These are phyloP conservation scores for Aphaenogaster ashmeadi DNA, from an alignment of 1,140 invertebrate genomes.

Conservation along the genomic window DNA sequence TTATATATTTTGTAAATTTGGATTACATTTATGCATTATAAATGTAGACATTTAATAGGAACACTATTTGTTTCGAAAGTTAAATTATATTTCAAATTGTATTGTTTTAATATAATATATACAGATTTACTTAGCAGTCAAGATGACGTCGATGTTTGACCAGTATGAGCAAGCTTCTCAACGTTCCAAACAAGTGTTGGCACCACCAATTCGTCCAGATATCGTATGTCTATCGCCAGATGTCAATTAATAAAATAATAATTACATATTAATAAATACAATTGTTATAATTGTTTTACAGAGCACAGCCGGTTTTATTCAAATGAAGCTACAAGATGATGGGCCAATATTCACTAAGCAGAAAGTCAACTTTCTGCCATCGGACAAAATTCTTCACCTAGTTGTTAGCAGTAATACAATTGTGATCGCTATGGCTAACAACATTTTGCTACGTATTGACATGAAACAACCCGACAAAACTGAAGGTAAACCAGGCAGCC, in stretches of 20 bases:
- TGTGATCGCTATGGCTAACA: slow-evolving; percentile 94
- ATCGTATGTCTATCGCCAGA: slow-evolving; percentile 81
- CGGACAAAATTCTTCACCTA: slow-evolving; percentile 93
- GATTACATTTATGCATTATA: background rate
- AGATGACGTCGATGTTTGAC: slow-evolving; percentile 92
- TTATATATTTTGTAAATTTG: too few relatives aligned
- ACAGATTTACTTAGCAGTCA: slow-evolving; percentile 48
- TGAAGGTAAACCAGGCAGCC: slow-evolving; percentile 89
- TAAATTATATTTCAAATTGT: background rate
- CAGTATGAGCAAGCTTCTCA: slow-evolving; percentile 93
- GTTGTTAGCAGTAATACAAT: slow-evolving; percentile 94
- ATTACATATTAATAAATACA: background rate
- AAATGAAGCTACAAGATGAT: slow-evolving; percentile 91
- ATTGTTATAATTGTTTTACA: slow-evolving; percentile 68
- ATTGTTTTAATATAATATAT: background rate
- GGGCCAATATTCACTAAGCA: slow-evolving; percentile 93
- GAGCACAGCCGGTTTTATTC: slow-evolving; percentile 90
- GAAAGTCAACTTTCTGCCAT: slow-evolving; percentile 93
- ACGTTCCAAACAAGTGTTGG: slow-evolving; percentile 82
- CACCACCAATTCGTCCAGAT: slow-evolving; percentile 84
- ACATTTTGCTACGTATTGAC: slow-evolving; percentile 93
- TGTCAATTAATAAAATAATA: slow-evolving; percentile 23
- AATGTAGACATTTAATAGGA: background rate
- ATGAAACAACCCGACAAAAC: slow-evolving; percentile 92
- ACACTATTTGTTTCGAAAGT: background rate